phyloP scores from a whole-genome alignment of 2,797 vertebrate genomes.

The Oreortyx pictus region DNA sequence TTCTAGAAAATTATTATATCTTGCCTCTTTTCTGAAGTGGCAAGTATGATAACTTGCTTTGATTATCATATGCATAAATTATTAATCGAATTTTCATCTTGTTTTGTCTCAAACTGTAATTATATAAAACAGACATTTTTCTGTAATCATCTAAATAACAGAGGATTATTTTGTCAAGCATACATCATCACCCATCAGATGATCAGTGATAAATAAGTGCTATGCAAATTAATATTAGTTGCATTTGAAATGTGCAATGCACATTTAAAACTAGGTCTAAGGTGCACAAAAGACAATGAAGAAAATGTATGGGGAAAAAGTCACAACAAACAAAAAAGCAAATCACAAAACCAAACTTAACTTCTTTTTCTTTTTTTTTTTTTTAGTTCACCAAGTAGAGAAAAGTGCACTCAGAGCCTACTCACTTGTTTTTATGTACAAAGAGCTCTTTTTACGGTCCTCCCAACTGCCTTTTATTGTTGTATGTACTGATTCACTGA shows the following conservation, averaged over 20 bases:
- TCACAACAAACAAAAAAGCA: background rate
- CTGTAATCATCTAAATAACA: background rate
- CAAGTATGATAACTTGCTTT: constrained; percentile 7
- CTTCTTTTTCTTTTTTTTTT: no score
- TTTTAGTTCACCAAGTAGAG: background rate
- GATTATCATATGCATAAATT: constrained; percentile 25
- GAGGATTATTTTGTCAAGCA: constrained; percentile 6
- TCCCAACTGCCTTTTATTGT: background rate
- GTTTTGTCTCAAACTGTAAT: constrained; percentile 52
- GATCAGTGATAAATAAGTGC: background rate
- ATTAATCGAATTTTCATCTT: constrained; percentile 24
- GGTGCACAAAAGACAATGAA: background rate
- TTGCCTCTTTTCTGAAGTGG: constrained; percentile 1
- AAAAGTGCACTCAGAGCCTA: background rate
- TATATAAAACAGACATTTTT: constrained; percentile 42
- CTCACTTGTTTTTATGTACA: constrained; percentile 15
- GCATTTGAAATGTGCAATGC: background rate
- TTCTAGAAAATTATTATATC: constrained; percentile 35
- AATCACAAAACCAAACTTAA: background rate
- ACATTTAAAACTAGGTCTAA: background rate
- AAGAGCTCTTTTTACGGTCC: background rate
- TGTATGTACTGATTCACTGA: constrained; percentile 34
- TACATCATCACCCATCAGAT: background rate
- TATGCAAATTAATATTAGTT: background rate
- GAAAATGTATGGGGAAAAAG: background rate